Conservation (phyloP, 2,113 vertebrate species). For the Pyrgilauda ruficollis region DNA sequence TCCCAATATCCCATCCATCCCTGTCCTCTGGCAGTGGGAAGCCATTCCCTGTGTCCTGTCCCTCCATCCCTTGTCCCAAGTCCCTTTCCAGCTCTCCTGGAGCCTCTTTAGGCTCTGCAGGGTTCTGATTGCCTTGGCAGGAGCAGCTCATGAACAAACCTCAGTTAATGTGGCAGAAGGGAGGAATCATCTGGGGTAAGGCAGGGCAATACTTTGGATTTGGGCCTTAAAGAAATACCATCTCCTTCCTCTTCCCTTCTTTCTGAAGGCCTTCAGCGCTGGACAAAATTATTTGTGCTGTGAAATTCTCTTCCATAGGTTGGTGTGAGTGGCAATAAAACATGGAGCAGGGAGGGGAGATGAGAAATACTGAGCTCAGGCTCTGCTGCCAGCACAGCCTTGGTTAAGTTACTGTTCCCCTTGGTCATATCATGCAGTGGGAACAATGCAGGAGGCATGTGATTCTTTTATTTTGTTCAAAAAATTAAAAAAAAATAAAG, state of each 20-base stretch:
- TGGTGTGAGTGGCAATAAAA: not conserved
- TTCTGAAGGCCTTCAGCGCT: not conserved
- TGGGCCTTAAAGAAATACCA: not conserved
- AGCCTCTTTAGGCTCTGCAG: not conserved
- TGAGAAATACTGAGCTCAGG: not conserved
- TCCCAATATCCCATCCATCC: accelerated
- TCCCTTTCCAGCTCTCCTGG: not conserved
- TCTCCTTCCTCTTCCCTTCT: not conserved
- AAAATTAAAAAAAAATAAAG: not conserved
- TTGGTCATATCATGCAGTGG: not conserved
- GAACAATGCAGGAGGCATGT: not conserved
- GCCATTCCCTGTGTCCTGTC: not conserved
- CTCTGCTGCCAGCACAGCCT: not conserved
- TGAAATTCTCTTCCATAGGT: not conserved
- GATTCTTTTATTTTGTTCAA: not conserved
- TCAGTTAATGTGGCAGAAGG: not conserved
- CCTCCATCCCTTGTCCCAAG: not conserved
- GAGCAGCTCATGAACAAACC: not conserved
- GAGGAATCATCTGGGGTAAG: not conserved
- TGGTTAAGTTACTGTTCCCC: not conserved
- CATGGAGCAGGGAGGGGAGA: no score
- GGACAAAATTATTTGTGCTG: not conserved
- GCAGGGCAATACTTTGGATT: not conserved
- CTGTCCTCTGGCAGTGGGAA: not conserved
- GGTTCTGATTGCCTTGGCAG: not conserved